These are phyloP conservation scores for Gandaritis pyraliata DNA, from an alignment of 2,888 invertebrate genomes.

Conservation along the genomic window DNA sequence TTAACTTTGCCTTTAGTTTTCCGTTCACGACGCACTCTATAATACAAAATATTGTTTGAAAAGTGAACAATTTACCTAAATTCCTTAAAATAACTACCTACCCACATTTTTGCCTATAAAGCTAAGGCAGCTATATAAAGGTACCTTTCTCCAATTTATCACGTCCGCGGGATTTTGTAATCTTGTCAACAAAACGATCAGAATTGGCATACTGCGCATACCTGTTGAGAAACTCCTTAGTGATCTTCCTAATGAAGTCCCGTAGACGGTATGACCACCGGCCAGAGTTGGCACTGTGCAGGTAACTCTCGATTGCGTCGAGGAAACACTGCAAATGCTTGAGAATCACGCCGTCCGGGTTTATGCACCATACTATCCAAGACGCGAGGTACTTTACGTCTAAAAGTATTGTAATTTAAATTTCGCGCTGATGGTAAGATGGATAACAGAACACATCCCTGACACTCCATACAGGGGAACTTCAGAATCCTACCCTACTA, in stretches of 20 bases:
- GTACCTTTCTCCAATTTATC: too few relatives aligned
- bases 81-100: too few relatives aligned
- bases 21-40: slow-evolving; percentile 87
- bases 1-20: slow-evolving; percentile 79
- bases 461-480: too few relatives aligned
- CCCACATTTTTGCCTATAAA: too few relatives aligned
- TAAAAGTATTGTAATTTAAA: slow-evolving; percentile 37
- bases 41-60: slow-evolving; percentile 28
- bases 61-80: too few relatives aligned
- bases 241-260: slow-evolving; percentile 88
- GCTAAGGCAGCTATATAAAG: too few relatives aligned
- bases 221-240: slow-evolving; percentile 86
- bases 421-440: too few relatives aligned
- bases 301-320: slow-evolving; percentile 92
- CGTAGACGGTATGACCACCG: slow-evolving; percentile 89
- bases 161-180: too few relatives aligned
- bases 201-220: slow-evolving; percentile 37
- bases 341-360: slow-evolving; percentile 87
- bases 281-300: slow-evolving; percentile 95
- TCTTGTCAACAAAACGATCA: too few relatives aligned
- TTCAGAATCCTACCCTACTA: too few relatives aligned
- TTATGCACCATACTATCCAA: slow-evolving; percentile 87
- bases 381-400: slow-evolving; percentile 79
- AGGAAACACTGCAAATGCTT: slow-evolving; percentile 91
- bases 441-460: too few relatives aligned